Percentiles rank a stretch among this genome's conserved stretches.
These are phyloP conservation scores for Scaptomyza cyrtandrae DNA, from an alignment of 2,888 invertebrate species.

Conservation along the genomic window DNA sequence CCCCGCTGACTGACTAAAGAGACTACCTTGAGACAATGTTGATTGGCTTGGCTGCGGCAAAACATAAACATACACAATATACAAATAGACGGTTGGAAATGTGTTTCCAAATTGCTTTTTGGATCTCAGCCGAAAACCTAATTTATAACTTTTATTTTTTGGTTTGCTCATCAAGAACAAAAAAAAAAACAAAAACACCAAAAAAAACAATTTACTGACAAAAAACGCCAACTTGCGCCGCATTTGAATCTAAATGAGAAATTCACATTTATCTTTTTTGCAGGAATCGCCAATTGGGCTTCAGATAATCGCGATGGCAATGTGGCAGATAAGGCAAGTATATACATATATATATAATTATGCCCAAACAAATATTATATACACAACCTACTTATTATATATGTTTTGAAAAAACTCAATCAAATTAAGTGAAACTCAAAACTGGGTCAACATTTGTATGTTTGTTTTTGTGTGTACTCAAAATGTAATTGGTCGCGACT, in stretches of 20 bases:
- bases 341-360: not conserved
- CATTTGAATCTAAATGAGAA: constrained; percentile 30
- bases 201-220: no score
- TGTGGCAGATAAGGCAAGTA: constrained; percentile 84
- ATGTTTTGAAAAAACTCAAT: constrained; percentile 4
- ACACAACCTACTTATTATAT: not conserved
- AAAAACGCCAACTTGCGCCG: no score
- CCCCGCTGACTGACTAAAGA: constrained; percentile 1
- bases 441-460: constrained; percentile 43
- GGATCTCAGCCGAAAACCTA: constrained; percentile 24
- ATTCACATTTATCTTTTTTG: constrained; percentile 44
- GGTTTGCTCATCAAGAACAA: not conserved
- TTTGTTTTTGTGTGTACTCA: not conserved
- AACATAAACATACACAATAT: constrained; percentile 7
- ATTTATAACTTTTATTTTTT: constrained; percentile 3
- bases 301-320: constrained; percentile 84
- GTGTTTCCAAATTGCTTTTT: constrained; percentile 37
- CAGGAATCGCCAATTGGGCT: constrained; percentile 84
- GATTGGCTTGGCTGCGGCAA: constrained; percentile 46
- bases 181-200: no score
- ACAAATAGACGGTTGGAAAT: constrained; percentile 31
- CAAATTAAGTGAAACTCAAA: constrained; percentile 16
- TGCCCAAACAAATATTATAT: not conserved
- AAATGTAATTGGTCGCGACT: constrained; percentile 16
- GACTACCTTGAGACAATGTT: constrained; percentile 67